Conservation (phyloP, 2,888 invertebrate genomes). For the Phymatocera aterrima region DNA sequence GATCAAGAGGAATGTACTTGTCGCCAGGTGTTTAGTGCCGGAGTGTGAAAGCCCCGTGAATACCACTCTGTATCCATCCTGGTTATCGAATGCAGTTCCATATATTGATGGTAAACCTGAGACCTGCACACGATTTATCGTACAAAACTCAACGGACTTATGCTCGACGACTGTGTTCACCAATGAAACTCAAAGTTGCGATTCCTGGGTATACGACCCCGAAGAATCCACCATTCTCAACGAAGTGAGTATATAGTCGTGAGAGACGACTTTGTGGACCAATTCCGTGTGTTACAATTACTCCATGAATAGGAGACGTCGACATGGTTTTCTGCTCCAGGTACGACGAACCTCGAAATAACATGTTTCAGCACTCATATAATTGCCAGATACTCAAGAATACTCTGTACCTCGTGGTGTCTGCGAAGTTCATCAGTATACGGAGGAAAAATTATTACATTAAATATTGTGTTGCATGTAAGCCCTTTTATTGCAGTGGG, state of each 20-base stretch:
- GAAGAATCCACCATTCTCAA: constrained; percentile 79
- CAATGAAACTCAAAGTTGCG: constrained; percentile 75
- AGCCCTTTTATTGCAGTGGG: constrained; percentile 76
- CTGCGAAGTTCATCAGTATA: too few relatives aligned
- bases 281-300: too few relatives aligned
- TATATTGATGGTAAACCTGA: constrained; percentile 70
- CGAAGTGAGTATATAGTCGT: too few relatives aligned
- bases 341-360: too few relatives aligned
- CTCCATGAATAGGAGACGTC: too few relatives aligned
- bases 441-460: too few relatives aligned
- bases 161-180: constrained; percentile 75
- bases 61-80: constrained; percentile 73
- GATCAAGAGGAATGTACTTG: too few relatives aligned
- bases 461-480: background rate
- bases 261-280: too few relatives aligned
- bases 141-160: constrained; percentile 49
- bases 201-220: constrained; percentile 77
- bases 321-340: too few relatives aligned
- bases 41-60: constrained; percentile 76
- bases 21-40: constrained; percentile 77
- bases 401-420: too few relatives aligned
- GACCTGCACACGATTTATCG: constrained; percentile 63
- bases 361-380: too few relatives aligned
- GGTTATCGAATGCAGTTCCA: constrained; percentile 76
- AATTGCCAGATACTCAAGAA: too few relatives aligned